Evolutionary conservation across 2,797 vertebrate genomes (phyloP), one percentile per base, ranked within the genome.

Genomic region (Acridotheres tristis): DNA sequence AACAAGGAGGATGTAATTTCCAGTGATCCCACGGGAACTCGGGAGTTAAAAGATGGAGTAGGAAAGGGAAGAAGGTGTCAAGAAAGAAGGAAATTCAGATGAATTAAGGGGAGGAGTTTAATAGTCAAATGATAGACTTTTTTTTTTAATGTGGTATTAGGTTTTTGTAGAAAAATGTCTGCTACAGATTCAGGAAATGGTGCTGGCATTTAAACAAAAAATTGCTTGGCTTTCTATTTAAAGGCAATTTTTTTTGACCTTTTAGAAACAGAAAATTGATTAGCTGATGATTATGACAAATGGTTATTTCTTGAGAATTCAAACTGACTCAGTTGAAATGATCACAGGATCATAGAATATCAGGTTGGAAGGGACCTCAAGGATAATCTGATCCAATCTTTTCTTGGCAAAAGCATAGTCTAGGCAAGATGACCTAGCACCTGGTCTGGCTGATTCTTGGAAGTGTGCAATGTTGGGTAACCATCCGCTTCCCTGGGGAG

Each of bases 261-360:
- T 72, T 75, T 47, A 86, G 69, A 91, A 91, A 36, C 34, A 42
- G 30, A 82, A 95, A 69, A 74, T 76, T 93, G n/a, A 80, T 95
- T 96, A 89, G 53, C 10, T 83, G 50, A 34, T 89, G 48, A 93
- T 95, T 85, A 74, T 82, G 69, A 51, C 85, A 72, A 95, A 91
- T 79, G 3, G 40, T 80, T 59, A 43, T 83, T 93, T 97, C 72
- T 58, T 85, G 58, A 69, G 72, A 96, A 80, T 38, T 68, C 59
- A 77, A 71, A 89, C 4, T 45, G 73, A 50, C 76, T 96, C 42
- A 71, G 26, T 81, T 77, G 80, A 78, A 73, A n/a, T 40, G 19
- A 20, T 73, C 50, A 43, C 32, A 62, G 40, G 29, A 5, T 54
- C 10, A n/a, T 19, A 29, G 42, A 54, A 29, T 40, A n/a, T 10